Conservation (phyloP, 1,140 invertebrate genomes). For the Vollenhovia emeryi region DNA sequence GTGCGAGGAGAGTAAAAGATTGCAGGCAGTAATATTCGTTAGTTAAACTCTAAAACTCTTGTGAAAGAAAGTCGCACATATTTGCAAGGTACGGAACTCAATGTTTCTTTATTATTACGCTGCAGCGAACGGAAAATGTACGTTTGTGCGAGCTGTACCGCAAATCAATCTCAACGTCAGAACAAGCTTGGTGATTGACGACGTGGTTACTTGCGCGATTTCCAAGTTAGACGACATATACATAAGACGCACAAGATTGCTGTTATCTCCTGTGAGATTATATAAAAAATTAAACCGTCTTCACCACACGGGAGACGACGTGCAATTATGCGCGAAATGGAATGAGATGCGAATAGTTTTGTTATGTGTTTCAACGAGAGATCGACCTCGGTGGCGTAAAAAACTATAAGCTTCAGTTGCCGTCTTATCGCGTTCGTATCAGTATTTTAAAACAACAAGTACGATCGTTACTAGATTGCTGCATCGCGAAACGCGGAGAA, state of each 20-base stretch:
- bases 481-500: background rate
- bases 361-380: background rate
- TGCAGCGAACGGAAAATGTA: background rate
- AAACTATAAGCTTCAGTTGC: conserved; percentile 20
- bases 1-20: background rate
- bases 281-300: conserved; percentile 40
- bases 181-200: background rate
- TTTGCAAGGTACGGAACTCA: background rate
- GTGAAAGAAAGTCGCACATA: background rate
- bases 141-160: background rate
- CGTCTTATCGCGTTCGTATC: conserved; percentile 33
- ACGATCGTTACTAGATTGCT: background rate
- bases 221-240: background rate
- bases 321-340: background rate
- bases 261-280: conserved; percentile 58
- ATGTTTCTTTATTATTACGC: background rate
- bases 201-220: background rate
- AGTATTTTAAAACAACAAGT: background rate
- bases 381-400: background rate
- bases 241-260: background rate
- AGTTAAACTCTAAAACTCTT: too few relatives aligned
- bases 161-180: background rate
- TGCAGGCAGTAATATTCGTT: background rate
- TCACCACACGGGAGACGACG: background rate
- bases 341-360: conserved; percentile 25